Base-by-base conservation (phyloP, 2,888 invertebrate species). In the Poecilobothrus nobilitatus region DNA sequence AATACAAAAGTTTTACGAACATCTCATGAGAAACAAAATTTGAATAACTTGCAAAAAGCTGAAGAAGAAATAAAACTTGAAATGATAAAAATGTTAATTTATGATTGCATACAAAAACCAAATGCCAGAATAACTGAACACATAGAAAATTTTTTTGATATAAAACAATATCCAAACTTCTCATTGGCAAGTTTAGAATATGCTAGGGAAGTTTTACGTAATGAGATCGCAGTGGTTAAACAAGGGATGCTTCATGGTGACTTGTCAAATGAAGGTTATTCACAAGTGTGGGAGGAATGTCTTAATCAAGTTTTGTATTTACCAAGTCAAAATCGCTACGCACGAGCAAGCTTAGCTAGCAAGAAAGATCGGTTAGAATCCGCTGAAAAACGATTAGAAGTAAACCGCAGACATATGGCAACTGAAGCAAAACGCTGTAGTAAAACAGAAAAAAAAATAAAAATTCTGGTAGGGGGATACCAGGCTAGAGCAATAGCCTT, bases 201-300 rank as follows among this genome's bases (percentile, higher is more conserved):
- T 1, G 91, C 94, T 0, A 87, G 86, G 74, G 78, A 82, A 21
- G 78, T 92, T 75, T 78, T 97, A 69, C 84, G 85, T 70, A 86
- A 87, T 53, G 97, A 98, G 84, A 95, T 96, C 92, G 89, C 90
- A 33, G 85, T 90, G 1, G 97, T 98, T 0, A 92, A 92, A 78
- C 87, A 89, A 69, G 96, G 95, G 64, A 98, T 98, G 97, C 91
- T 89, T 0, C 97, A 98, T 78, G 97, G 97, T 0, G 97, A 97
- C 61, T 84, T 98, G 65, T 91, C 95, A 1, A 82, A 93, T 66
- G 97, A 97, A 73, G 91, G 94, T 0, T 97, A 95, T 79, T 90
- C 91, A 12, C 95, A 96, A 83, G 96, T 97, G 63, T 98, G 97
- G 97, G 94, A 96, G 78, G 97, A 98, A 83, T 97, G 97, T 81